A percentile compares a stretch with the other conserved stretches of the same genome.
Evolutionary conservation across 2,888 invertebrate genomes (phyloP).

Genomic region (Tetanocera ferruginea): DNA sequence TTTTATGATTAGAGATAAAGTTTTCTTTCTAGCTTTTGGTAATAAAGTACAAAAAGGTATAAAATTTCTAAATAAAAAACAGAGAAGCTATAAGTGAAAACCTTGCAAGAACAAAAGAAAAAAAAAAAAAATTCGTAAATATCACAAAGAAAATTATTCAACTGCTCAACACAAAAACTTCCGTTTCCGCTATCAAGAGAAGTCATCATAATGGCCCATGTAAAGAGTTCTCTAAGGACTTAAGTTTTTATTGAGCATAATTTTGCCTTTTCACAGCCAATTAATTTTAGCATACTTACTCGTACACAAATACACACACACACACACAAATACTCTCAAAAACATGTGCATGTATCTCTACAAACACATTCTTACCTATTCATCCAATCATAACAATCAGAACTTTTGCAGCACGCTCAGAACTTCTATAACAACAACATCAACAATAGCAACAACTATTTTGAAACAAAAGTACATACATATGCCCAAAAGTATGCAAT

Average conservation of each 20-base stretch:
- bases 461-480: not conserved
- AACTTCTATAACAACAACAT: not conserved
- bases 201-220: not conserved
- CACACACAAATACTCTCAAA: not conserved
- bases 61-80: too few species aligned
- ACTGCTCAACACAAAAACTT: too few species aligned
- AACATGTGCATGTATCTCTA: not conserved
- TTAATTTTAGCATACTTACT: not conserved
- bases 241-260: slow-evolving; percentile 1
- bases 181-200: too few species aligned
- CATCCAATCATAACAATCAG: not conserved
- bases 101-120: not conserved
- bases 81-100: too few species aligned
- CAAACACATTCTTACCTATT: not conserved
- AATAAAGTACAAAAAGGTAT: not conserved
- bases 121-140: not conserved
- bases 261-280: slow-evolving; percentile 2
- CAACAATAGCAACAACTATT: not conserved
- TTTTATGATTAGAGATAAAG: too few species aligned
- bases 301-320: not conserved
- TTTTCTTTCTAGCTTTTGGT: not conserved
- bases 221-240: not conserved
- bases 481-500: not conserved
- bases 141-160: too few species aligned
- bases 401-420: not conserved